These are phyloP conservation scores for Climacteris rufus DNA, from an alignment of 2,113 vertebrate species.

Conservation along the genomic window DNA sequence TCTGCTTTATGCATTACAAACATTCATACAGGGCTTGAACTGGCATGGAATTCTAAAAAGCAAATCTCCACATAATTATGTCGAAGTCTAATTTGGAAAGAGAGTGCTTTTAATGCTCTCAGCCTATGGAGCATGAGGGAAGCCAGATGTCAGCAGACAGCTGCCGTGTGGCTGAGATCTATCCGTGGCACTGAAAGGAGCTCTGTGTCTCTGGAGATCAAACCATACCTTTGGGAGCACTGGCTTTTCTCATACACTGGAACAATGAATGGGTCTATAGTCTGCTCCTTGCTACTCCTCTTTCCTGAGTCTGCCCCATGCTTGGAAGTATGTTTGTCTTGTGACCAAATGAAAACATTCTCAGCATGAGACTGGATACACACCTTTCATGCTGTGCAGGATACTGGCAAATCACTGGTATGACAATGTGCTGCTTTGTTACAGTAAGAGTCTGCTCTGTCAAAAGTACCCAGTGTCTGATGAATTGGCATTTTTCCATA, in stretches of 20 bases:
- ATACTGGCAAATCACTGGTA: not conserved
- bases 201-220: not conserved
- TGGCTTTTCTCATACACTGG: not conserved
- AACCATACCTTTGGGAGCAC: not conserved
- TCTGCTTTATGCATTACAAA: not conserved
- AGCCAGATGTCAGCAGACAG: not conserved
- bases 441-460: not conserved
- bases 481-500: not conserved
- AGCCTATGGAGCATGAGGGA: not conserved
- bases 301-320: not conserved
- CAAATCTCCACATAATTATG: not conserved
- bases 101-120: not conserved
- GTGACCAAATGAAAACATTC: not conserved
- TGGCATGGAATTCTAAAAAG: not conserved
- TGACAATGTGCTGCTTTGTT: not conserved
- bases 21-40: not conserved
- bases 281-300: not conserved
- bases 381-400: not conserved
- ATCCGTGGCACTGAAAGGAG: not conserved
- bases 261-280: not conserved
- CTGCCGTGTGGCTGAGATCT: not conserved
- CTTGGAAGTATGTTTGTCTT: not conserved
- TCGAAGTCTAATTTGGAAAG: not conserved
- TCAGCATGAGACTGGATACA: accelerated
- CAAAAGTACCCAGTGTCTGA: not conserved